Evolutionary conservation across 2,113 vertebrate genomes (phyloP).

Genomic region (Pagrus major): DNA sequence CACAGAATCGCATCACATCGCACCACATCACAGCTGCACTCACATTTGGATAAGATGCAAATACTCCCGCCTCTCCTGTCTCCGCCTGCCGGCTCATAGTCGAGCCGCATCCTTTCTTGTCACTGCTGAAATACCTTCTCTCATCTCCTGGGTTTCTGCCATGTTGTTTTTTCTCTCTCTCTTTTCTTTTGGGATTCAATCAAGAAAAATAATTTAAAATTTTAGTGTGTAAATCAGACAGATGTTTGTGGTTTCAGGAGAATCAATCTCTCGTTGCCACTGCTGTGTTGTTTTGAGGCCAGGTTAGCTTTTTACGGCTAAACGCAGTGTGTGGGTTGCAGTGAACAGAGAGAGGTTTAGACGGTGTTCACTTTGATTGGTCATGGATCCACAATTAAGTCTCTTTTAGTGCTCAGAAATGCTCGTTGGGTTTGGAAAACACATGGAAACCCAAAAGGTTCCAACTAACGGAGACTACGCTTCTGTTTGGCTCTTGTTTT

Average conservation of each 20-base stretch:
- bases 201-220: background rate
- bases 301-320: conserved; percentile 31
- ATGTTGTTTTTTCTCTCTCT: background rate
- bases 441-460: conserved; percentile 43
- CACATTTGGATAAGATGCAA: conserved; percentile 6
- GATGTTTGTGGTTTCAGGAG: background rate
- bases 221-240: background rate
- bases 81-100: background rate
- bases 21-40: conserved; percentile 34
- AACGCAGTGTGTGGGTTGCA: conserved; percentile 45
- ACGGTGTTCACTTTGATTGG: conserved; percentile 79
- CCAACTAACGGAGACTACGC: conserved; percentile 20
- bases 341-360: conserved; percentile 47
- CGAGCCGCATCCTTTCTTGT: background rate
- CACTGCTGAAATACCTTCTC: background rate
- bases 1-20: conserved; percentile 4
- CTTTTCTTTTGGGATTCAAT: background rate
- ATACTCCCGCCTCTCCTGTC: background rate
- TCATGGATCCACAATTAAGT: conserved; percentile 77
- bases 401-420: conserved; percentile 71
- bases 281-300: background rate
- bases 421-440: conserved; percentile 39
- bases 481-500: conserved; percentile 58
- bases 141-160: background rate
- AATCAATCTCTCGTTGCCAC: background rate